Evolutionary conservation across 2,113 vertebrate genomes (phyloP).

Genomic region (Pteropus alecto): DNA sequence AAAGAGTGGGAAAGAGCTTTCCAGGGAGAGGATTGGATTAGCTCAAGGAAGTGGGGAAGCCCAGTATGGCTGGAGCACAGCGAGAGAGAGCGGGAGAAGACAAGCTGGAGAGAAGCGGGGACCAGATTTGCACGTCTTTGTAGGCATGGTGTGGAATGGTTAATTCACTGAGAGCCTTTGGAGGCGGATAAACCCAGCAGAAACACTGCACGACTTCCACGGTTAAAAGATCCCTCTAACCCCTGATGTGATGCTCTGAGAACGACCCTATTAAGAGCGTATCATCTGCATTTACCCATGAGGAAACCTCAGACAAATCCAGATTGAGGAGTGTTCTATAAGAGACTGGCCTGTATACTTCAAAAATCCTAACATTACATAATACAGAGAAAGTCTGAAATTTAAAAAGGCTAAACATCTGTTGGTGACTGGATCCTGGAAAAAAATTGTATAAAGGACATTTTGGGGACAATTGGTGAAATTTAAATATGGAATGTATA

Average conservation of each 20-base stretch:
- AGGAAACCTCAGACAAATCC: not conserved
- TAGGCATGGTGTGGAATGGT: accelerated
- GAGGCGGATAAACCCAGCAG: not conserved
- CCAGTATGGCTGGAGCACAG: accelerated
- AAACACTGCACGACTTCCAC: accelerated
- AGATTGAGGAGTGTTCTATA: not conserved
- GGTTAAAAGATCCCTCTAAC: too few relatives aligned
- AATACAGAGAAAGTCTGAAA: not conserved
- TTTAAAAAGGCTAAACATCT: not conserved
- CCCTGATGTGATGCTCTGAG: not conserved
- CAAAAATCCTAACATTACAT: not conserved
- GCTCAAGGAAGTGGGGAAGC: not conserved
- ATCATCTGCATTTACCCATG: not conserved
- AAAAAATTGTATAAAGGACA: not conserved
- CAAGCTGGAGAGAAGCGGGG: not conserved
- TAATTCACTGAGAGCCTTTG: not conserved
- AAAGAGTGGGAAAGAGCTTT: not conserved
- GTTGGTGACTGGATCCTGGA: not conserved
- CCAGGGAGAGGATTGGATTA: not conserved
- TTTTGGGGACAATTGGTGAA: not conserved
- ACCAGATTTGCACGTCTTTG: accelerated
- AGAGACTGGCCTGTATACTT: too few relatives aligned
- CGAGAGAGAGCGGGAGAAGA: accelerated
- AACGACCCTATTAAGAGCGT: not conserved
- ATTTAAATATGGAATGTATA: not conserved